These are phyloP conservation scores for Clitarchus hookeri DNA, from an alignment of 2,888 invertebrate genomes.

Conservation along the genomic window DNA sequence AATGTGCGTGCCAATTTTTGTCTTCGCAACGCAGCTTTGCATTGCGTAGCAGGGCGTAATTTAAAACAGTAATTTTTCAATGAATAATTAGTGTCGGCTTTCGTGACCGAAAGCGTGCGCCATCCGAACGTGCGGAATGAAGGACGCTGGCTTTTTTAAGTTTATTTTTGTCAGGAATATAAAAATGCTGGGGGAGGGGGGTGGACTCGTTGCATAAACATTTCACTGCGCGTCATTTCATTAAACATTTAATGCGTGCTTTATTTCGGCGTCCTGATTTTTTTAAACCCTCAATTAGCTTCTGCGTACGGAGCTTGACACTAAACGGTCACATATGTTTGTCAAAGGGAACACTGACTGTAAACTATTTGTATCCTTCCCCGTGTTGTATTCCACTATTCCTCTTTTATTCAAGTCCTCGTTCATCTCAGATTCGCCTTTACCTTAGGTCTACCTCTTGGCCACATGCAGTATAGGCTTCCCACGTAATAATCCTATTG, in stretches of 20 bases:
- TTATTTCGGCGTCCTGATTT: too few species aligned
- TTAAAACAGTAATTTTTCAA: constrained; percentile 6
- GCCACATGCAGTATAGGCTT: too few species aligned
- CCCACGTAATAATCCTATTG: too few species aligned
- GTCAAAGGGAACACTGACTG: too few species aligned
- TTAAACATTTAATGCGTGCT: neutral
- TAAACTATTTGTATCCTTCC: too few species aligned
- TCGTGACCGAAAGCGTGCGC: neutral
- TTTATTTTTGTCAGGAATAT: neutral
- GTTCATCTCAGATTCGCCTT: too few species aligned
- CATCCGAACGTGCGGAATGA: neutral
- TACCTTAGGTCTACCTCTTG: too few species aligned
- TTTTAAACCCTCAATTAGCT: too few species aligned
- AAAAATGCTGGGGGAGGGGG: neutral
- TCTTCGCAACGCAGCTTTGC: neutral
- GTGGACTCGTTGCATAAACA: neutral
- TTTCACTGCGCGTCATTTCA: neutral
- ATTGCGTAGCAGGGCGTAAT: neutral
- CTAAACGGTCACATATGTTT: too few species aligned
- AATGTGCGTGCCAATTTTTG: neutral
- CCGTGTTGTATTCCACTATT: too few species aligned
- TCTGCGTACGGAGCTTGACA: too few species aligned
- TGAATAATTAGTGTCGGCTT: neutral
- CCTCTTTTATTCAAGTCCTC: too few species aligned
- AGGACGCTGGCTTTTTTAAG: neutral